Base-by-base conservation (phyloP, 2,113 vertebrate species). In the Engraulis encrasicolus region DNA sequence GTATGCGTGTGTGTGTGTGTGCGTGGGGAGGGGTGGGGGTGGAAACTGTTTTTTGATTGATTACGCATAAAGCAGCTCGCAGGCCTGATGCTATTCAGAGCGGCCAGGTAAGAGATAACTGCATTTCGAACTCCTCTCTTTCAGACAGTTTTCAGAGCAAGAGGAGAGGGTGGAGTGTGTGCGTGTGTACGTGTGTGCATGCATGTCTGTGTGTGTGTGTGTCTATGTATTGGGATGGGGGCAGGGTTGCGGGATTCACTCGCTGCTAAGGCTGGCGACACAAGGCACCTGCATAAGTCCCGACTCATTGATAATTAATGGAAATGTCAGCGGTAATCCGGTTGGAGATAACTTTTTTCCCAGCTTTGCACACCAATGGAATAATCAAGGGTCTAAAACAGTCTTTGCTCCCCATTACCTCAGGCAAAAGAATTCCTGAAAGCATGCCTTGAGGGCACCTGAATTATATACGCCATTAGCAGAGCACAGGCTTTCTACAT, bases 401-500 rank as follows among this genome's bases (percentile, higher is more conserved):
- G 96, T 94, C 96, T 96, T 94, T 97, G 97, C 96, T 97, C 96
- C 97, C 97, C 96, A 98, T 98, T 99, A 99, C 97, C 97, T 97
- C 96, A 81, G 97, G 97, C 97, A 96, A 97, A 97, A 98, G 96
- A 97, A 97, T 97, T 97, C 96, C 97, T 98, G 96, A 99, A 99
- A 99, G 97, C 96, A 94, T 97, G 97, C 98, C 98, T 98, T 95
- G 93, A 94, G 97, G 98, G 97, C 97, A 99, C 96, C 97, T 99
- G 97, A 98, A 98, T 99, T 98, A 99, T 99, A 98, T 93, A 97
- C 97, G 95, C 97, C 97, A 99, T 99, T 98, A 99, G 97, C 94
- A 94, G 96, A 96, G 96, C 94, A 94, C 87, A 95, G 95, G 93
- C 95, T 96, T 96, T 95, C 96, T 96, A 93, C 95, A 95, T 96